phyloP scores from a whole-genome alignment of 2,797 vertebrate species.

The Cryptoblepharus egeriae region DNA sequence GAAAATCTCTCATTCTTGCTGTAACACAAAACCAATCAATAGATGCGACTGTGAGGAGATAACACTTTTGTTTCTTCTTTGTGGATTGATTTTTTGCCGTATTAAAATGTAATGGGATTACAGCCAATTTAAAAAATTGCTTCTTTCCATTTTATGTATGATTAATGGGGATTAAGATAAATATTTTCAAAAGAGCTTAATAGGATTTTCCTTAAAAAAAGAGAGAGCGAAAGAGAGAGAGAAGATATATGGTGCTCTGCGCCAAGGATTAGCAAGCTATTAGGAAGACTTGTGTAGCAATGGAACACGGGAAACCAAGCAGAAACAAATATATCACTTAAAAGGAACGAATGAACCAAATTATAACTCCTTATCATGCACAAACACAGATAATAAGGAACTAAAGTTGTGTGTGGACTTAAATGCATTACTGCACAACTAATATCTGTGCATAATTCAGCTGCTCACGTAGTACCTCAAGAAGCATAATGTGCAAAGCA shows the following conservation, averaged over 20 bases:
- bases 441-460: neutral
- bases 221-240: neutral
- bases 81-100: neutral
- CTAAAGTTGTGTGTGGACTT: neutral
- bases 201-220: neutral
- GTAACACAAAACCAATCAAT: neutral
- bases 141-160: slow-evolving; percentile 16
- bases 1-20: neutral
- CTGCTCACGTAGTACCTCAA: neutral
- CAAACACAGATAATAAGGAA: neutral
- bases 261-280: neutral
- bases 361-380: slow-evolving; percentile 3
- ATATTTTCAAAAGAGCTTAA: slow-evolving; percentile 25
- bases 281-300: neutral
- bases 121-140: neutral
- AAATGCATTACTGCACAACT: neutral
- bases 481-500: neutral
- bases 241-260: neutral
- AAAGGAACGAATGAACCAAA: slow-evolving; percentile 27
- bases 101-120: slow-evolving; percentile 13
- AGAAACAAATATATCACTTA: slow-evolving; percentile 22
- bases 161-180: slow-evolving; percentile 31
- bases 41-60: neutral
- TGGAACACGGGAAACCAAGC: slow-evolving; percentile 5
- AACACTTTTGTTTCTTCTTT: neutral